These are phyloP conservation scores for Chaetodon trifasciatus DNA, from an alignment of 2,797 vertebrate genomes.

Conservation along the genomic window DNA sequence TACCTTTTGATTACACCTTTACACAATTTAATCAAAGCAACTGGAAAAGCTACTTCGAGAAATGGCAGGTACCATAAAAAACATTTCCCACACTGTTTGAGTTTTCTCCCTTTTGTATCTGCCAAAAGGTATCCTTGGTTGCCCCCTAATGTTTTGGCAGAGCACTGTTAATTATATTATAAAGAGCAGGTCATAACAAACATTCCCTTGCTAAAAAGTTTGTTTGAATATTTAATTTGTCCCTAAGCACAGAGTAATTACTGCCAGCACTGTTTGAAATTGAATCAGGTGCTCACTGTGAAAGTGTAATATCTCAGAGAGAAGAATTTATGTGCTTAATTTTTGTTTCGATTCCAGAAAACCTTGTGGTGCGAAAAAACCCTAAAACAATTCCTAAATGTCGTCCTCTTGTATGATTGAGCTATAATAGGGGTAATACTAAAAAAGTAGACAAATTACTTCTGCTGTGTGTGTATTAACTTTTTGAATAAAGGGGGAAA, in stretches of 20 bases:
- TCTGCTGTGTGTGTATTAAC: not conserved
- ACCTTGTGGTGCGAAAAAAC: not conserved
- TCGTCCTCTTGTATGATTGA: not conserved
- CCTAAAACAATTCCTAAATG: not conserved
- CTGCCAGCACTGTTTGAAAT: constrained; percentile 30
- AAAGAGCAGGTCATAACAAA: constrained; percentile 42
- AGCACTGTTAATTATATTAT: constrained; percentile 32
- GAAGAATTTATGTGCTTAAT: constrained; percentile 14
- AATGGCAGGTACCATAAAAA: constrained; percentile 9
- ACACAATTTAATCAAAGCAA: constrained; percentile 53
- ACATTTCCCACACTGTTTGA: not conserved
- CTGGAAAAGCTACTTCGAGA: constrained; percentile 21
- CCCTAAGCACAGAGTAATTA: constrained; percentile 38
- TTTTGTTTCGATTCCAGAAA: not conserved
- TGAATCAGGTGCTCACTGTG: constrained; percentile 32
- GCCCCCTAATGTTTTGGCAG: constrained; percentile 33
- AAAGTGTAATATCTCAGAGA: constrained; percentile 15
- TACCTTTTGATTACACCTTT: constrained; percentile 51
- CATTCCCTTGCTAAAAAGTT: constrained; percentile 31
- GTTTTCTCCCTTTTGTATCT: constrained; percentile 3
- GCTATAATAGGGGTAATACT: not conserved
- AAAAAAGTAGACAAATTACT: not conserved
- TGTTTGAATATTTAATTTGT: constrained; percentile 53
- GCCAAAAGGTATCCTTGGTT: constrained; percentile 34
- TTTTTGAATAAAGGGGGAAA: not conserved